Evolutionary conservation across 2,888 invertebrate genomes (phyloP).

Genomic region (Vanessa cardui): DNA sequence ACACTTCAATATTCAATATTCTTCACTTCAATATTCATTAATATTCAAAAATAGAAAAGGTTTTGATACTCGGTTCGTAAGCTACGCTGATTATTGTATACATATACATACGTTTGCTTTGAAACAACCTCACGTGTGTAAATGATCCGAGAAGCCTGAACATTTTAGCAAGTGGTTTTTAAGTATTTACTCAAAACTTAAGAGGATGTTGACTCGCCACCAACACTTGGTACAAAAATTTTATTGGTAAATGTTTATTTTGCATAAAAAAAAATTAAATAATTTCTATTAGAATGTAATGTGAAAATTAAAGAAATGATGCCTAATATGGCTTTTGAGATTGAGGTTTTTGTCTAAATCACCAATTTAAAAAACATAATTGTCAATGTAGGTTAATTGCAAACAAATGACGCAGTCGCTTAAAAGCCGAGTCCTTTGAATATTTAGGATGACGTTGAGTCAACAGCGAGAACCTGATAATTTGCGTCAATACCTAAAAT

Average conservation of each 20-base stretch:
- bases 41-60: no score
- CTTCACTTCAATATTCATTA: no score
- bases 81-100: background rate
- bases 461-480: constrained; percentile 7
- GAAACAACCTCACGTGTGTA: constrained; percentile 37
- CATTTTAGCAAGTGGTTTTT: constrained; percentile 42
- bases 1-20: no score
- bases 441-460: constrained; percentile 2
- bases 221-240: constrained; percentile 22
- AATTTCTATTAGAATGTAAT: background rate
- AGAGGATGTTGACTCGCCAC: constrained; percentile 51
- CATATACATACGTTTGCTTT: constrained; percentile 21
- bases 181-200: constrained; percentile 50
- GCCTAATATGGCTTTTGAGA: constrained; percentile 55
- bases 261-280: background rate
- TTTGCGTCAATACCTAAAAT: constrained; percentile 23
- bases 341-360: constrained; percentile 1
- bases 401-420: constrained; percentile 41
- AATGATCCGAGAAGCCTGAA: constrained; percentile 44
- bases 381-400: constrained; percentile 58
- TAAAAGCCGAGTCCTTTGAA: constrained; percentile 8
- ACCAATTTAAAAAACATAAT: constrained; percentile 3
- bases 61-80: no score
- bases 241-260: background rate
- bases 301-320: background rate